These are phyloP conservation scores for Glossophaga mutica DNA, from an alignment of 2,797 vertebrate genomes.

Conservation along the genomic window DNA sequence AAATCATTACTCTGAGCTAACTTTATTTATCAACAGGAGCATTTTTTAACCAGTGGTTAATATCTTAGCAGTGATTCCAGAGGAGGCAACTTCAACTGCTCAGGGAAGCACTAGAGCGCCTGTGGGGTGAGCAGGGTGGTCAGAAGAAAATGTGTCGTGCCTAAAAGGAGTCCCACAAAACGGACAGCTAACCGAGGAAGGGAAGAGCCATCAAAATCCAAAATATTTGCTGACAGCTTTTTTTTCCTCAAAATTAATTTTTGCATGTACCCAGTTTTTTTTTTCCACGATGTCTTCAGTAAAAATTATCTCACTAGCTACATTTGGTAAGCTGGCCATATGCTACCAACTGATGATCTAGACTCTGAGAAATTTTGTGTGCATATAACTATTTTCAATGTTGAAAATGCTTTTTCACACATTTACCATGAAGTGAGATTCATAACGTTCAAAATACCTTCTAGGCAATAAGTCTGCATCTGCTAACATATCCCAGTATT, in stretches of 20 bases:
- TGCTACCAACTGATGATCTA: conserved; percentile 35
- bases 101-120: background rate
- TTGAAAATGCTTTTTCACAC: conserved; percentile 60
- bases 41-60: background rate
- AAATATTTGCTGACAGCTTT: background rate
- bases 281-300: background rate
- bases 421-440: conserved; percentile 59
- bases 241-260: background rate
- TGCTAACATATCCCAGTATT: conserved; percentile 38
- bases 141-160: background rate
- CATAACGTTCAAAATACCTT: conserved; percentile 60
- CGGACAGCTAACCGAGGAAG: background rate
- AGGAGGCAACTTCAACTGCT: background rate
- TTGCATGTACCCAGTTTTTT: background rate
- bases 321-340: conserved; percentile 50
- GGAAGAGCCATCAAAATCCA: background rate
- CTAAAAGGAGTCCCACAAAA: background rate
- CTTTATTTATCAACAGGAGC: background rate
- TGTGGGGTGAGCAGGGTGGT: background rate
- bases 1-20: background rate
- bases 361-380: conserved; percentile 23
- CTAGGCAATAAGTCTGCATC: conserved; percentile 51
- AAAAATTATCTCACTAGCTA: conserved; percentile 37
- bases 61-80: background rate
- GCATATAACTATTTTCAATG: conserved; percentile 53